Conservation (phyloP, 2,888 invertebrate genomes). For the Heliconius ethilla region DNA sequence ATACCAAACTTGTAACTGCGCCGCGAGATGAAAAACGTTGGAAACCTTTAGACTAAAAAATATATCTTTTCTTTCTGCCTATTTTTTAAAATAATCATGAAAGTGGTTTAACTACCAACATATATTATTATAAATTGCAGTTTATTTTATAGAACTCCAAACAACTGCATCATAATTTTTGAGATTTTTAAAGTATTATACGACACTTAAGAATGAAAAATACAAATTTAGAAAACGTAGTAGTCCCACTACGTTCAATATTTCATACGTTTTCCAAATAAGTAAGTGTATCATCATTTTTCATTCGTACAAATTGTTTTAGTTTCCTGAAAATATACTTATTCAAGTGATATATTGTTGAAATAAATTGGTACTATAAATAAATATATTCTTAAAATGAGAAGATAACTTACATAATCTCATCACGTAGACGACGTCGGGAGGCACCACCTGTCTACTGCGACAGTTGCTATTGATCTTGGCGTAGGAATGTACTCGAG, state of each 20-base stretch:
- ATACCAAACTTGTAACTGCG: too few relatives aligned
- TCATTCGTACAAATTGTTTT: neutral
- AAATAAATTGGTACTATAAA: neutral
- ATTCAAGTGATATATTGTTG: too few relatives aligned
- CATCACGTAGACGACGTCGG: slow-evolving; percentile 23
- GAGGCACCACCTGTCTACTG: slow-evolving; percentile 22
- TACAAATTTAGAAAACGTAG: too few relatives aligned
- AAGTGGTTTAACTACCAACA: neutral
- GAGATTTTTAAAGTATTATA: too few relatives aligned
- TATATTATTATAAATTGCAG: neutral
- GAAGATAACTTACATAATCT: neutral
- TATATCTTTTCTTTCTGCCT: too few relatives aligned
- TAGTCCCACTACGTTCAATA: too few relatives aligned
- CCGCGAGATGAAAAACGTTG: too few relatives aligned
- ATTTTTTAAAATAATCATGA: too few relatives aligned
- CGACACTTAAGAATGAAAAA: too few relatives aligned
- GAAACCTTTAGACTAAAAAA: too few relatives aligned
- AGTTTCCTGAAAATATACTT: neutral
- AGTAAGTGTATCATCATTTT: neutral
- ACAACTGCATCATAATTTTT: neutral
- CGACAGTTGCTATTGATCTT: slow-evolving; percentile 30
- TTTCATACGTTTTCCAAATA: too few relatives aligned
- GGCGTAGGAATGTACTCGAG: slow-evolving; percentile 1
- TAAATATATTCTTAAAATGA: too few relatives aligned
- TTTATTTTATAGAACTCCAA: neutral